Conservation (phyloP, 2,888 invertebrate genomes). For the Caenorhabditis imperialis region DNA sequence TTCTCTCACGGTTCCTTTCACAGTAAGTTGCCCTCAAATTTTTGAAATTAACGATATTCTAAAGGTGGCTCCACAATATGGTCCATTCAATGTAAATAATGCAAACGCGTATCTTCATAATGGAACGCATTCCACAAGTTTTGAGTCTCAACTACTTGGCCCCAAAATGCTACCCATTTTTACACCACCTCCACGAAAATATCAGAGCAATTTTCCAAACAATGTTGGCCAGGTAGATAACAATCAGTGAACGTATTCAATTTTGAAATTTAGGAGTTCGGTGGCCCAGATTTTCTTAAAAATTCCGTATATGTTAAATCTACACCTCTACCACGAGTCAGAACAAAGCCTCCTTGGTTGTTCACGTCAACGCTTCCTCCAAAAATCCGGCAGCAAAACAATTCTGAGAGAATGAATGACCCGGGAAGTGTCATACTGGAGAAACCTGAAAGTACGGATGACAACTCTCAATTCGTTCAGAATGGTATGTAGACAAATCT, state of each 20-base stretch:
- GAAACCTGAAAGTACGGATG: too few relatives aligned
- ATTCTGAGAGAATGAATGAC: too few relatives aligned
- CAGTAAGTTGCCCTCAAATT: slow-evolving; percentile 19
- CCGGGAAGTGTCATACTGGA: too few relatives aligned
- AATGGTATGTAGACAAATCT: too few relatives aligned
- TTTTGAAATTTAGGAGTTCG: slow-evolving; percentile 59
- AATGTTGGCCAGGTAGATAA: slow-evolving; percentile 51
- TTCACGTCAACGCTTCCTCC: slow-evolving; percentile 26
- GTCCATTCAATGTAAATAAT: slow-evolving; percentile 75
- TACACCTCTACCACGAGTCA: slow-evolving; percentile 46
- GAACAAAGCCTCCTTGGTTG: slow-evolving; percentile 59
- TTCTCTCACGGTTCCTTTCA: slow-evolving; percentile 52
- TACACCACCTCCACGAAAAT: slow-evolving; percentile 69
- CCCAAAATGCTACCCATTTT: slow-evolving; percentile 67
- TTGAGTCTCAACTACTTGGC: slow-evolving; percentile 60
- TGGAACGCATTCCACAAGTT: slow-evolving; percentile 52
- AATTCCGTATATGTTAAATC: slow-evolving; percentile 43
- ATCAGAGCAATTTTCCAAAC: slow-evolving; percentile 34
- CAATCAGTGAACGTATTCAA: background rate
- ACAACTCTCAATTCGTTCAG: too few relatives aligned
- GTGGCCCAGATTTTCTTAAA: slow-evolving; percentile 62
- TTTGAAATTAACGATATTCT: background rate
- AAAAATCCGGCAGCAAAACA: too few relatives aligned
- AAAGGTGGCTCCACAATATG: slow-evolving; percentile 72
- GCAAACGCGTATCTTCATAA: slow-evolving; percentile 67